A percentile compares a stretch with the other conserved stretches of the same genome.
Conservation (phyloP, 1,140 invertebrate species). For the Drosophila quadrilineata region DNA sequence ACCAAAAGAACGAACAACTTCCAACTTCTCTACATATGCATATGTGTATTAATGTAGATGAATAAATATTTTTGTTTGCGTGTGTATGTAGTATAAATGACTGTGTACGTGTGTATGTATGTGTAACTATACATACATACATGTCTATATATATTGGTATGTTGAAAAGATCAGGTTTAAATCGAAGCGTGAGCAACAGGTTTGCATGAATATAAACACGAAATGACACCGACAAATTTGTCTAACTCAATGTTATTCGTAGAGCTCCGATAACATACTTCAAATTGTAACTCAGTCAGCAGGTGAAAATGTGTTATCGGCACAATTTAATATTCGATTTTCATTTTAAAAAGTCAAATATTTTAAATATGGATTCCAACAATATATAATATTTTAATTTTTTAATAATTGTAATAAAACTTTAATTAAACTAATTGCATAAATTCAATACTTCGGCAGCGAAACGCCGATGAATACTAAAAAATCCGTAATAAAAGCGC, state of each 20-base stretch:
- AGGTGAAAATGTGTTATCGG: no score
- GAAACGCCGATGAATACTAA: no score
- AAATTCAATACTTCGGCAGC: no score
- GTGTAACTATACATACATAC: slow-evolving; percentile 2
- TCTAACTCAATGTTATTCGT: slow-evolving; percentile 1
- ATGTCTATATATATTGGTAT: slow-evolving; percentile 5
- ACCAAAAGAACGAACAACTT: slow-evolving; percentile 40
- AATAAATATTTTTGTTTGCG: slow-evolving; percentile 19
- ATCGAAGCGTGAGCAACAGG: slow-evolving; percentile 39
- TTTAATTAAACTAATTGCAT: no score
- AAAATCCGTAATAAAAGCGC: no score
- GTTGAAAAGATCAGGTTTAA: slow-evolving; percentile 42
- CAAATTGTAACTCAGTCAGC: no score
- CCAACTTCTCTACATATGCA: slow-evolving; percentile 24
- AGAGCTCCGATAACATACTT: slow-evolving; percentile 14
- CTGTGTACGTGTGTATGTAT: neutral
- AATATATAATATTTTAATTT: no score
- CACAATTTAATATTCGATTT: no score
- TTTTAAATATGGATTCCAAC: no score
- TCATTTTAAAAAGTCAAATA: no score
- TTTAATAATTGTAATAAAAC: no score
- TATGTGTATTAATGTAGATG: slow-evolving; percentile 8
- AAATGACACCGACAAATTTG: slow-evolving; percentile 28
- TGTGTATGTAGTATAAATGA: slow-evolving; percentile 11
- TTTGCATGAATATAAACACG: slow-evolving; percentile 37